Base-by-base conservation (phyloP, 2,888 invertebrate species). In the Pachymerium ferrugineum region DNA sequence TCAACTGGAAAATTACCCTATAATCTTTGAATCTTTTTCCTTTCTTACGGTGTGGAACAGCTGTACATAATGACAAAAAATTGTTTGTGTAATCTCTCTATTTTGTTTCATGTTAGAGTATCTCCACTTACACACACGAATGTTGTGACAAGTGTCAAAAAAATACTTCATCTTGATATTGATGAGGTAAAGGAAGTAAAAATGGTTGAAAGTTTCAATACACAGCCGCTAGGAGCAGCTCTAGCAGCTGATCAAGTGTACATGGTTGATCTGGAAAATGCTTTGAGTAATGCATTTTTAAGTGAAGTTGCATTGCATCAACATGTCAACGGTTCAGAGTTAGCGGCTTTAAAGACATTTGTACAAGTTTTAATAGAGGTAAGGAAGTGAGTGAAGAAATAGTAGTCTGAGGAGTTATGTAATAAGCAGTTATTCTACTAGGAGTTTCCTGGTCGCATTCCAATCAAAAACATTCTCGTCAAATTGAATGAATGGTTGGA, bases 201-300 rank as follows among this genome's bases (percentile, higher is more conserved):
- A 47, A 22, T 3, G n/a, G 47, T n/a, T n/a, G 19, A 47, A 47
- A 22, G 16, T 1, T 1, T 8, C 5, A 3, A 42, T 16, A 4
- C 8, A 42, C n/a, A 47, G 19, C 47, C 4, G 8, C 28, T 75
- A 76, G 28, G 70, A 76, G 12, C 76, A 77, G 14, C 30, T 12
- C 22, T 29, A 22, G 70, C 70, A 30, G 22, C 19, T 19, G 54
- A 75, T 10, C 76, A 77, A 72, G 80, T 96, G 0, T 93, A 92
- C 81, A 91, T 93, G 83, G 88, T 89, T 77, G 98, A 98, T 83
- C 83, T 98, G 75, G 93, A 95, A 83, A 91, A 90, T 79, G 90
- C 93, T 0, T 82, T 98, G n/a, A 87, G 89, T 78, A 92, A 91
- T 79, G 89, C 91, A 69, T 84, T 98, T 28, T 87, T 87, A 77